These are phyloP conservation scores for Nipponacmea schrenckii DNA, from an alignment of 2,888 invertebrate species.

Conservation along the genomic window DNA sequence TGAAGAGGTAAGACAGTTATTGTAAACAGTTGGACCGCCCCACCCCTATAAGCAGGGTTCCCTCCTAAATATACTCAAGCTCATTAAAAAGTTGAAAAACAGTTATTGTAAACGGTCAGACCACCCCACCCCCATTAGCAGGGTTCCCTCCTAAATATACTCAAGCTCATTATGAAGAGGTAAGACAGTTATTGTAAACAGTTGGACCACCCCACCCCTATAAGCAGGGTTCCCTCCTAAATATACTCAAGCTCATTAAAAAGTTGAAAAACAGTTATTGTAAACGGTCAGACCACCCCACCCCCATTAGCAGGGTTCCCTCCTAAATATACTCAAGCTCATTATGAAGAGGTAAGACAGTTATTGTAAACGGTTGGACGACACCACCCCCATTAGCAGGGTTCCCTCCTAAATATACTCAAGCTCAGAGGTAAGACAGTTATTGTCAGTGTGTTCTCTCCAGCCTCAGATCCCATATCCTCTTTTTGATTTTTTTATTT, in stretches of 20 bases:
- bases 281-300: too few relatives aligned
- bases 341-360: conserved; percentile 83
- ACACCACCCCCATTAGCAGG: conserved; percentile 75
- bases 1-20: conserved; percentile 80
- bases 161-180: conserved; percentile 86
- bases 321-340: conserved; percentile 85
- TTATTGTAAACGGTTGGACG: conserved; percentile 62
- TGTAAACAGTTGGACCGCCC: too few relatives aligned
- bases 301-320: conserved; percentile 74
- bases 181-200: conserved; percentile 70
- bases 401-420: conserved; percentile 86
- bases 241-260: neutral
- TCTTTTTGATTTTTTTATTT: neutral
- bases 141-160: conserved; percentile 84
- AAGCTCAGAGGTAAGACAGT: conserved; percentile 79
- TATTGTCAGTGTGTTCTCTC: too few relatives aligned
- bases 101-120: neutral
- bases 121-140: too few relatives aligned
- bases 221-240: neutral
- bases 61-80: neutral
- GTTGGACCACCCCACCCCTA: too few relatives aligned
- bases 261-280: neutral
- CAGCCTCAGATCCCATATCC: too few relatives aligned
- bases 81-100: neutral
- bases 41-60: too few relatives aligned